These are phyloP conservation scores for Thelaira solivaga DNA, from an alignment of 2,888 invertebrate species.

Conservation along the genomic window DNA sequence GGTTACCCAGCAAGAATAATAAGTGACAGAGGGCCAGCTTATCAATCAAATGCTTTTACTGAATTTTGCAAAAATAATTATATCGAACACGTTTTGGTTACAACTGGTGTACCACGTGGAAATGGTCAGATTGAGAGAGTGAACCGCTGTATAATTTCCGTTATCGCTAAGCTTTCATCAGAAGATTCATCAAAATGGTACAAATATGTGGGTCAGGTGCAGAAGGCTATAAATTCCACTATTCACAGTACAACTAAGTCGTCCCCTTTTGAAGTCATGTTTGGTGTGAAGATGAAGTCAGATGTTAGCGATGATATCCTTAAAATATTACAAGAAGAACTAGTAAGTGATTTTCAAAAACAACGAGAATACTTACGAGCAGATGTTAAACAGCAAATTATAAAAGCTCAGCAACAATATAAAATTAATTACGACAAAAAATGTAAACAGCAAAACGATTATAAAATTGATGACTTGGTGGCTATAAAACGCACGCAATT, in stretches of 20 bases:
- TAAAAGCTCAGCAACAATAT: constrained; percentile 42
- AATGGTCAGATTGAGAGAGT: constrained; percentile 37
- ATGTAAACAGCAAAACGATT: constrained; percentile 33
- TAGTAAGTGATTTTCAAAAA: constrained; percentile 41
- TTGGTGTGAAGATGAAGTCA: constrained; percentile 31
- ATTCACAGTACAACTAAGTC: constrained; percentile 38
- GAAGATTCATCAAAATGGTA: constrained; percentile 18
- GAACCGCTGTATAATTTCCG: constrained; percentile 8
- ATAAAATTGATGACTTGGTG: constrained; percentile 41
- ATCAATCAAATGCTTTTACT: background rate
- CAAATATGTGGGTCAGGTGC: constrained; percentile 18
- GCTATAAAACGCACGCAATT: constrained; percentile 53
- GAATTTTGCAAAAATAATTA: constrained; percentile 10
- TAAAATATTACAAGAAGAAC: constrained; percentile 37
- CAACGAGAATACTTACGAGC: constrained; percentile 33
- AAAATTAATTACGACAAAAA: constrained; percentile 57
- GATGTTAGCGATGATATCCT: constrained; percentile 16
- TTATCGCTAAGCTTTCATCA: constrained; percentile 22
- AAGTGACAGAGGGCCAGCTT: too few species aligned
- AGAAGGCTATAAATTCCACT: constrained; percentile 24
- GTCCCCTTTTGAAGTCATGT: constrained; percentile 51
- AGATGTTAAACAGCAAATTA: constrained; percentile 41
- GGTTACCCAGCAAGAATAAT: too few species aligned
- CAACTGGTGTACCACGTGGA: constrained; percentile 48
- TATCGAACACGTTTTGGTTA: constrained; percentile 63